Evolutionary conservation across 1,140 invertebrate genomes (phyloP).

Genomic region (Stegodyphus dumicola): DNA sequence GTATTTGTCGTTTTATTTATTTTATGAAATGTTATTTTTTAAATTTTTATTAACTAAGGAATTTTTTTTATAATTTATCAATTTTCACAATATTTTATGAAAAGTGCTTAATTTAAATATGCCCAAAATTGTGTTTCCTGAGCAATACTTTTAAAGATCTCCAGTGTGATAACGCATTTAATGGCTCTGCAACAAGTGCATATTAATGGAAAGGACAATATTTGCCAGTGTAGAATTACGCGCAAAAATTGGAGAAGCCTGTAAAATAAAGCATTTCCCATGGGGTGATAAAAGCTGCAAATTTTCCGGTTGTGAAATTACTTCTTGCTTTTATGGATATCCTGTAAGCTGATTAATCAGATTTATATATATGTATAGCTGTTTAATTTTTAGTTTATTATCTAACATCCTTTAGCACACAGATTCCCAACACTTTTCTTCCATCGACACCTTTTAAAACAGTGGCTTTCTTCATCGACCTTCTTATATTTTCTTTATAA

Average conservation of each 20-base stretch:
- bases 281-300: neutral
- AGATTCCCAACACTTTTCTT: too few species aligned
- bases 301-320: conserved; percentile 10
- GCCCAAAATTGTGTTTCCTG: neutral
- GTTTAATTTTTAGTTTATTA: too few species aligned
- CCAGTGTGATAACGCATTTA: neutral
- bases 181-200: neutral
- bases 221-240: conserved; percentile 11
- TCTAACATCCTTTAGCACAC: too few species aligned
- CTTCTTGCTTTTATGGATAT: conserved; percentile 37
- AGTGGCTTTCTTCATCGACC: too few species aligned
- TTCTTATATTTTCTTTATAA: too few species aligned
- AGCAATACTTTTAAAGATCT: neutral
- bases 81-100: neutral
- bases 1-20: too few species aligned
- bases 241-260: neutral
- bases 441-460: too few species aligned
- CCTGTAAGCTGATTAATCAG: conserved; percentile 15
- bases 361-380: too few species aligned
- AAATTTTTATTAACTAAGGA: too few species aligned
- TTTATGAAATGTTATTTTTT: too few species aligned
- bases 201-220: conserved; percentile 22
- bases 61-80: too few species aligned
- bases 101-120: neutral
- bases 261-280: neutral